phyloP scores from a whole-genome alignment of 2,888 invertebrate species.

The Philereme transversata region DNA sequence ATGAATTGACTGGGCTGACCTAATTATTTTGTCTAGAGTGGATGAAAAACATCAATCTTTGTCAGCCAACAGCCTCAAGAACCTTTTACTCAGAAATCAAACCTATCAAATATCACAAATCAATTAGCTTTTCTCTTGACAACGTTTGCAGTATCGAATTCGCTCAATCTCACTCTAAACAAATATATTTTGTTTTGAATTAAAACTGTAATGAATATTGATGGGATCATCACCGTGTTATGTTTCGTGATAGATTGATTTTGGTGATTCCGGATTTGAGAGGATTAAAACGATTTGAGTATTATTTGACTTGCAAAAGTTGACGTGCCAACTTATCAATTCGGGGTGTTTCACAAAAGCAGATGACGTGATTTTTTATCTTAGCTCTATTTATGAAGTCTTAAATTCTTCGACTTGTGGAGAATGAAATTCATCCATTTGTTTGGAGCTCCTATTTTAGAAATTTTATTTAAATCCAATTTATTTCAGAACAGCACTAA shows the following conservation, averaged over 20 bases:
- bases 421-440: too few species aligned
- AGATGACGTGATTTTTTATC: too few species aligned
- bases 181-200: slow-evolving; percentile 31
- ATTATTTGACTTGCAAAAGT: not conserved
- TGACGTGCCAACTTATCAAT: too few species aligned
- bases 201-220: slow-evolving; percentile 36
- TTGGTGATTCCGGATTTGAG: slow-evolving; percentile 16
- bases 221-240: slow-evolving; percentile 20
- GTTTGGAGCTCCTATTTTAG: not conserved
- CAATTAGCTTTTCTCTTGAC: slow-evolving; percentile 19
- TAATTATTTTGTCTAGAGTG: too few species aligned
- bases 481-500: too few species aligned
- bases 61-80: too few species aligned
- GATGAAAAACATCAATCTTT: too few species aligned
- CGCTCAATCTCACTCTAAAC: slow-evolving; percentile 25
- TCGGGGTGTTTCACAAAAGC: too few species aligned
- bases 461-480: too few species aligned
- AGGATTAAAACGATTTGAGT: slow-evolving; percentile 19
- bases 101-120: slow-evolving; percentile 14
- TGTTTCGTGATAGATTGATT: slow-evolving; percentile 29
- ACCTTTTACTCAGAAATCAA: not conserved
- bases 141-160: slow-evolving; percentile 4
- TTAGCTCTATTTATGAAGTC: too few species aligned
- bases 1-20: too few species aligned
- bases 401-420: too few species aligned